These are phyloP conservation scores for Eupithecia dodoneata DNA, from an alignment of 2,888 invertebrate genomes.

Conservation along the genomic window DNA sequence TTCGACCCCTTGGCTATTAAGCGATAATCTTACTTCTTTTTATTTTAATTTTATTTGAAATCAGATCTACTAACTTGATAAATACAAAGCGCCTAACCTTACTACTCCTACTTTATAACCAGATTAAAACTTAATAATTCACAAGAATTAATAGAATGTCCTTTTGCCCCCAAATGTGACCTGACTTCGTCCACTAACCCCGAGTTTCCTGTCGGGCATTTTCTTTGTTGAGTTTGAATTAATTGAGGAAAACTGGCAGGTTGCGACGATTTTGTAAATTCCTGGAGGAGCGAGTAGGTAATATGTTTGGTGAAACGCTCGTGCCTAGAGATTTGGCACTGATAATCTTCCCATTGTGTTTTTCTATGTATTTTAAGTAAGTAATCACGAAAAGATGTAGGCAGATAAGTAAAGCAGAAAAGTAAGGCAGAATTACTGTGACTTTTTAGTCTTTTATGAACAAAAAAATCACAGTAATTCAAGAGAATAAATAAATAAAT, in stretches of 20 bases:
- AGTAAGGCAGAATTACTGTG: background rate
- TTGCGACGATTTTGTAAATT: slow-evolving; percentile 43
- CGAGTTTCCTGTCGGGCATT: slow-evolving; percentile 37
- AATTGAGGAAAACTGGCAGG: slow-evolving; percentile 44
- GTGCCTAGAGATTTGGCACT: background rate
- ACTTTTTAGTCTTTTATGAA: too few relatives aligned
- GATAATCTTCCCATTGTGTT: background rate
- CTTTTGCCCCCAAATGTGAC: background rate
- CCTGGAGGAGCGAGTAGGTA: slow-evolving; percentile 23
- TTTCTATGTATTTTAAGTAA: slow-evolving; percentile 6
- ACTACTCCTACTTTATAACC: background rate
- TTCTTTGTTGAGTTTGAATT: slow-evolving; percentile 42
- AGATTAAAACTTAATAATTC: background rate
- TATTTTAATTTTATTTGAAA: background rate
- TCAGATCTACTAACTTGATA: background rate
- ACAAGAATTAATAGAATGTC: background rate
- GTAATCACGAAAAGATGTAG: background rate
- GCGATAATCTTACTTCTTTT: background rate
- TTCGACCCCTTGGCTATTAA: background rate
- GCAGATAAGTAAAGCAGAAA: background rate
- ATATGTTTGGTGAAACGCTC: slow-evolving; percentile 16
- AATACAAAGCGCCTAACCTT: background rate
- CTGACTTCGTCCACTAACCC: slow-evolving; percentile 25
- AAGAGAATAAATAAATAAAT: too few relatives aligned
- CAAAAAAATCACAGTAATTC: too few relatives aligned